Conservation (phyloP, 1,140 invertebrate genomes). For the Sarcophaga bullata region DNA sequence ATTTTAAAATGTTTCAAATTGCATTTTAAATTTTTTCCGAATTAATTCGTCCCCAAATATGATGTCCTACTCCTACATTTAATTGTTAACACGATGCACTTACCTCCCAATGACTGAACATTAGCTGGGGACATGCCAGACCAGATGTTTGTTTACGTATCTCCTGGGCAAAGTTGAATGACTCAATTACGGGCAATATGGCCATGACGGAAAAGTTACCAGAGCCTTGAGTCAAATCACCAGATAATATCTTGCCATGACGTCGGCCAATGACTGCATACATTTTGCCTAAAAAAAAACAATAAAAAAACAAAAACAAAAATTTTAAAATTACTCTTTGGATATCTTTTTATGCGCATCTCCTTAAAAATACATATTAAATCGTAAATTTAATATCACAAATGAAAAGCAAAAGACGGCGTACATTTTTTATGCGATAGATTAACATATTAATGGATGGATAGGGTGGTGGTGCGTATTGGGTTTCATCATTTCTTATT, state of each 20-base stretch:
- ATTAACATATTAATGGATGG: background rate
- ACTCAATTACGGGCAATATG: constrained; percentile 93
- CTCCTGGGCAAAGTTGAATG: constrained; percentile 93
- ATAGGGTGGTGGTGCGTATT: too few relatives aligned
- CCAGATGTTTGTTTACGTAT: constrained; percentile 95
- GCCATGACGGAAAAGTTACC: constrained; percentile 90
- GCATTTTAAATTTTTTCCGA: background rate
- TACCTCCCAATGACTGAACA: constrained; percentile 98
- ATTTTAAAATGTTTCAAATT: background rate
- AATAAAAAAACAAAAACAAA: constrained; percentile 44
- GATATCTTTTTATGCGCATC: background rate
- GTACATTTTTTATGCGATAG: too few relatives aligned
- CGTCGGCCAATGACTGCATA: constrained; percentile 91
- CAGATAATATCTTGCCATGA: constrained; percentile 87
- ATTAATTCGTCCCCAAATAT: background rate
- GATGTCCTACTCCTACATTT: background rate
- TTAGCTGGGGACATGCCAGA: constrained; percentile 91
- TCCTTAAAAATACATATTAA: too few relatives aligned
- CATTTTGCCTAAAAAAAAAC: constrained; percentile 78
- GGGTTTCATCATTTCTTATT: too few relatives aligned
- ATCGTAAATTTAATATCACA: too few relatives aligned
- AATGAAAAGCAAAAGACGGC: background rate
- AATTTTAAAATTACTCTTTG: background rate
- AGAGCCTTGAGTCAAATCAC: constrained; percentile 88
- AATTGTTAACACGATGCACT: constrained; percentile 50